Conservation (phyloP, 2,888 invertebrate species). For the Pyrrhosoma nymphula region DNA sequence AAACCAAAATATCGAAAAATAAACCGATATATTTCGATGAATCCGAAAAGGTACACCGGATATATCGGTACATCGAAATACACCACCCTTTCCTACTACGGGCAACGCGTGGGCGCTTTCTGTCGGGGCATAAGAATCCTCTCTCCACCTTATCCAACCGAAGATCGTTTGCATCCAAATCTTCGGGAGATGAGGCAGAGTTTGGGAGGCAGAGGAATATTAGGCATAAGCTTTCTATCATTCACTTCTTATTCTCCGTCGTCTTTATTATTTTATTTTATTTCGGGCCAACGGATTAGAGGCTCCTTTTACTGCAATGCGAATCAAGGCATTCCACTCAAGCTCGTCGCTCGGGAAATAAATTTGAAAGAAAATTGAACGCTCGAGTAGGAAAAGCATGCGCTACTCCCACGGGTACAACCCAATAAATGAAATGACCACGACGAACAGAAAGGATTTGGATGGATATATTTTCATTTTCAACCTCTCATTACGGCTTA, state of each 20-base stretch:
- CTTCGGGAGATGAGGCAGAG: conserved; percentile 7
- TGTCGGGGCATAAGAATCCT: background rate
- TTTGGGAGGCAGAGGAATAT: background rate
- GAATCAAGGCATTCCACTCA: background rate
- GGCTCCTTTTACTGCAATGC: background rate
- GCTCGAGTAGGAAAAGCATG: background rate
- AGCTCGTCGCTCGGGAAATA: background rate
- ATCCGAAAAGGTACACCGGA: no score
- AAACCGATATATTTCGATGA: no score
- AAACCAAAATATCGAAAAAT: no score
- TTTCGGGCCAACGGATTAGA: background rate
- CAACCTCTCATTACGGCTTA: background rate
- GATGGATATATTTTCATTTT: background rate
- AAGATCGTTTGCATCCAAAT: conserved; percentile 33
- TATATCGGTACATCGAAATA: no score
- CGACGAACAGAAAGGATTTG: background rate
- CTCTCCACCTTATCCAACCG: background rate
- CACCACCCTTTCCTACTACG: background rate
- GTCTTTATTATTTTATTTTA: background rate
- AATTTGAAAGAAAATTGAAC: background rate
- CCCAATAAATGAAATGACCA: background rate
- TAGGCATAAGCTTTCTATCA: background rate
- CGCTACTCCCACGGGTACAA: background rate
- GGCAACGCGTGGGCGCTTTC: background rate
- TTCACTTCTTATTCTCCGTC: background rate